These are phyloP conservation scores for Trichopoda pennipes DNA, from an alignment of 2,888 invertebrate species.

Conservation along the genomic window DNA sequence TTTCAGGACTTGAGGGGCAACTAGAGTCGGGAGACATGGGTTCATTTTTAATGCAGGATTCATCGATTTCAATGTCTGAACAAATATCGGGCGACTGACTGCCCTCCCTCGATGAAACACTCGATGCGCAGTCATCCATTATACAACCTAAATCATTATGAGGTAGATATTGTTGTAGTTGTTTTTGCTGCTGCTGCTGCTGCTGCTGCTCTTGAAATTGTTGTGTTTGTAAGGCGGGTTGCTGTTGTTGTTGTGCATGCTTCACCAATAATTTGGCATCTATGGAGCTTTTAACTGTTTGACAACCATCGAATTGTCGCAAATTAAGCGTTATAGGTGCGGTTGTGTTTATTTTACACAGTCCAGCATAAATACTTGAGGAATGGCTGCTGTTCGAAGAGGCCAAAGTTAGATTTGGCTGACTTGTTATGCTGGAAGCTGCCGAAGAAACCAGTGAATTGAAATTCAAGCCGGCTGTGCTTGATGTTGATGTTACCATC, in stretches of 20 bases:
- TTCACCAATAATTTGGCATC: conserved; percentile 60
- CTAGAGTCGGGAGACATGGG: conserved; percentile 89
- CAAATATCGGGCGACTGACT: conserved; percentile 78
- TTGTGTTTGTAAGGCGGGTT: conserved; percentile 56
- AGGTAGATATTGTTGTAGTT: conserved; percentile 76
- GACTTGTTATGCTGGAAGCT: conserved; percentile 62
- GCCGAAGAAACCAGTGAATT: conserved; percentile 64
- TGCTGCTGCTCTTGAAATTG: conserved; percentile 8
- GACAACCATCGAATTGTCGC: conserved; percentile 68
- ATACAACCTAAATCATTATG: conserved; percentile 72
- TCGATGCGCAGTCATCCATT: conserved; percentile 73
- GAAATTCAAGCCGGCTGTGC: conserved; percentile 44
- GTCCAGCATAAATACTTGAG: conserved; percentile 68
- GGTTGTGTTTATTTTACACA: conserved; percentile 69
- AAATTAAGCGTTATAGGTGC: conserved; percentile 71
- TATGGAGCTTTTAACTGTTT: conserved; percentile 51
- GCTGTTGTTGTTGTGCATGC: conserved; percentile 42
- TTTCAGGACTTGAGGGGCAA: conserved; percentile 85
- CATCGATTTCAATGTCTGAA: conserved; percentile 81
- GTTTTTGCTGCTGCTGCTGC: conserved; percentile 60
- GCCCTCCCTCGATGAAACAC: conserved; percentile 74
- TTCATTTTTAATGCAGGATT: conserved; percentile 86
- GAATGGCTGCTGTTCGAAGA: conserved; percentile 57
- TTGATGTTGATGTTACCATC: conserved; percentile 49
- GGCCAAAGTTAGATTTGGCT: conserved; percentile 61